phyloP scores from a whole-genome alignment of 2,888 invertebrate species.

The Phoronis australis region DNA sequence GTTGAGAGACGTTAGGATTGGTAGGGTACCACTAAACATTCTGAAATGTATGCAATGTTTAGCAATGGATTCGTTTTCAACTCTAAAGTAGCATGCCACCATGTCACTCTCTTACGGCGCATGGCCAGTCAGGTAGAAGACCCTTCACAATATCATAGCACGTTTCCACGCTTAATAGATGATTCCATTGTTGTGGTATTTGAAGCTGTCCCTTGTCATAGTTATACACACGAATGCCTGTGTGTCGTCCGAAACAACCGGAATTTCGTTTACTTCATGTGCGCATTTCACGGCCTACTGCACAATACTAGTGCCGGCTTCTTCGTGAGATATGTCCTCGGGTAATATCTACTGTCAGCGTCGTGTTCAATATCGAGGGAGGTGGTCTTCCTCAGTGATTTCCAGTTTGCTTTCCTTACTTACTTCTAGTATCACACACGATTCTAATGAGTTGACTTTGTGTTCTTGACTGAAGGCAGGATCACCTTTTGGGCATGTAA shows the following conservation, averaged over 20 bases:
- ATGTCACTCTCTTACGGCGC: too few relatives aligned
- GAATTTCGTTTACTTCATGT: neutral
- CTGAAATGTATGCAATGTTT: too few relatives aligned
- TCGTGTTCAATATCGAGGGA: neutral
- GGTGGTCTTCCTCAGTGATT: neutral
- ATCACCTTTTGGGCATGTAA: neutral
- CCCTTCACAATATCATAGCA: too few relatives aligned
- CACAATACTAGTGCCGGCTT: slow-evolving; percentile 1
- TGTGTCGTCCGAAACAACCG: slow-evolving; percentile 1
- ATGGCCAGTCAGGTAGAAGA: too few relatives aligned
- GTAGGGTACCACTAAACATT: too few relatives aligned
- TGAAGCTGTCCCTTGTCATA: too few relatives aligned
- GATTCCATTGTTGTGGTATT: too few relatives aligned
- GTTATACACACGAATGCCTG: slow-evolving; percentile 3
- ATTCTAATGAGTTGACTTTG: neutral
- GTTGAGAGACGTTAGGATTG: too few relatives aligned
- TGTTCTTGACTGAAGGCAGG: neutral
- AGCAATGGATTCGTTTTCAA: too few relatives aligned
- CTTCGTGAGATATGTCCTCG: neutral
- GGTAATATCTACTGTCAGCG: neutral
- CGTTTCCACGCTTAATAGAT: too few relatives aligned
- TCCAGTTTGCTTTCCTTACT: neutral
- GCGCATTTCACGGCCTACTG: neutral
- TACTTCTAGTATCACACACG: neutral
- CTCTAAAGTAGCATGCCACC: too few relatives aligned